Percentiles rank a stretch among this genome's conserved stretches.
Conservation (phyloP, 2,113 vertebrate species). For the Thunnus thynnus region DNA sequence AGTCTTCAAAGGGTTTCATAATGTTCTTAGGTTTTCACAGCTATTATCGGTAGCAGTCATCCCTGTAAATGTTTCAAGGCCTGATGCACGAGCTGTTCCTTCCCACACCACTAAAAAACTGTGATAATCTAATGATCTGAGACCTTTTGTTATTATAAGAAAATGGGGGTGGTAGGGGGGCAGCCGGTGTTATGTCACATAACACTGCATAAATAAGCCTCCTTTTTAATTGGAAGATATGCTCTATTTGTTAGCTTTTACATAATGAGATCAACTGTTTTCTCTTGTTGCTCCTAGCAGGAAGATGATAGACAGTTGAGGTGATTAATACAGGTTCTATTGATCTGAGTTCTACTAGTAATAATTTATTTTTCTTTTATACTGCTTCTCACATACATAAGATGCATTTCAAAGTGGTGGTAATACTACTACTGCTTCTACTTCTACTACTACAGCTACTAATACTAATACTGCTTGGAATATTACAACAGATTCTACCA, state of each 20-base stretch:
- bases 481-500: not conserved
- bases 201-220: not conserved
- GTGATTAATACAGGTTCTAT: slow-evolving; percentile 12
- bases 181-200: slow-evolving; percentile 5
- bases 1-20: slow-evolving; percentile 62
- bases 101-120: not conserved
- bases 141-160: slow-evolving; percentile 13
- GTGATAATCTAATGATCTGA: slow-evolving; percentile 21
- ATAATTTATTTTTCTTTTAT: not conserved
- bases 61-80: slow-evolving; percentile 12
- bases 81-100: slow-evolving; percentile 28
- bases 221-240: not conserved
- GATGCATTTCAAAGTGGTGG: not conserved
- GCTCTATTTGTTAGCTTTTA: slow-evolving; percentile 10
- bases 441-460: not conserved
- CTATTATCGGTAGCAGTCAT: slow-evolving; percentile 46
- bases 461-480: not conserved
- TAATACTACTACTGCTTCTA: not conserved
- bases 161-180: slow-evolving; percentile 1
- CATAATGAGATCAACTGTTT: not conserved
- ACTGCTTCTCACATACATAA: not conserved
- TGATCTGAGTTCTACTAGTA: not conserved
- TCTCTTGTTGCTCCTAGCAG: not conserved
- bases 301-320: slow-evolving; percentile 3
- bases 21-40: slow-evolving; percentile 59